These are phyloP conservation scores for Ichneumoninae sp. DNA, from an alignment of 2,888 invertebrate species.

Conservation along the genomic window DNA sequence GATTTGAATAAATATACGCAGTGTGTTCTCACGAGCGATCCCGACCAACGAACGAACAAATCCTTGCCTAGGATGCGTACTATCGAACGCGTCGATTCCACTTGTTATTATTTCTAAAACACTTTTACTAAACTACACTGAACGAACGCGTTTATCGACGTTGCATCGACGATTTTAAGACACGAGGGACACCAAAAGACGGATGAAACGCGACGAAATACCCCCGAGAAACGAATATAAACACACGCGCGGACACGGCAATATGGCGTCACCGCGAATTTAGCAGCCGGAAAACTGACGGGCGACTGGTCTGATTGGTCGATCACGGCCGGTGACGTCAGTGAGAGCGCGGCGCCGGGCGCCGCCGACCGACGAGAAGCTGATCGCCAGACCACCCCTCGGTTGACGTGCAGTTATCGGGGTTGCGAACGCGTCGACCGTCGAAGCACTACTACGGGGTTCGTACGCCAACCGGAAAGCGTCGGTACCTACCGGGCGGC, in stretches of 20 bases:
- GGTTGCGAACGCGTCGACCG: slow-evolving; percentile 35
- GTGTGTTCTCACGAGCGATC: slow-evolving; percentile 30
- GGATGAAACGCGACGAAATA: slow-evolving; percentile 66
- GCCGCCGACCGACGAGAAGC: slow-evolving; percentile 58
- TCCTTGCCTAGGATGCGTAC: slow-evolving; percentile 2
- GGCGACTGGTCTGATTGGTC: slow-evolving; percentile 87
- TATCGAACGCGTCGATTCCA: background rate
- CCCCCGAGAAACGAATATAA: slow-evolving; percentile 76
- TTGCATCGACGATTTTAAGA: slow-evolving; percentile 13
- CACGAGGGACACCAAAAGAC: slow-evolving; percentile 9
- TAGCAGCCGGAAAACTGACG: slow-evolving; percentile 82
- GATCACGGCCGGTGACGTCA: slow-evolving; percentile 87
- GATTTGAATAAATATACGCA: slow-evolving; percentile 44
- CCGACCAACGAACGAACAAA: slow-evolving; percentile 24
- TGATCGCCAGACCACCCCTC: slow-evolving; percentile 43
- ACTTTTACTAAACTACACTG: background rate
- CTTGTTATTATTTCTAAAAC: slow-evolving; percentile 10
- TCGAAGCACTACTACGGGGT: slow-evolving; percentile 5
- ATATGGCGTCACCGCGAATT: slow-evolving; percentile 80
- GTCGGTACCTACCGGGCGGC: slow-evolving; percentile 44
- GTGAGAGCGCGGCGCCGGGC: slow-evolving; percentile 68
- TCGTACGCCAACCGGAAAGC: slow-evolving; percentile 20
- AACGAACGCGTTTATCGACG: background rate
- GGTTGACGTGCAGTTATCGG: slow-evolving; percentile 23
- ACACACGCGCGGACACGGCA: slow-evolving; percentile 77